A percentile compares a stretch with the other conserved stretches of the same genome.
These are phyloP conservation scores for Hololepta plana DNA, from an alignment of 2,888 invertebrate species.

Conservation along the genomic window DNA sequence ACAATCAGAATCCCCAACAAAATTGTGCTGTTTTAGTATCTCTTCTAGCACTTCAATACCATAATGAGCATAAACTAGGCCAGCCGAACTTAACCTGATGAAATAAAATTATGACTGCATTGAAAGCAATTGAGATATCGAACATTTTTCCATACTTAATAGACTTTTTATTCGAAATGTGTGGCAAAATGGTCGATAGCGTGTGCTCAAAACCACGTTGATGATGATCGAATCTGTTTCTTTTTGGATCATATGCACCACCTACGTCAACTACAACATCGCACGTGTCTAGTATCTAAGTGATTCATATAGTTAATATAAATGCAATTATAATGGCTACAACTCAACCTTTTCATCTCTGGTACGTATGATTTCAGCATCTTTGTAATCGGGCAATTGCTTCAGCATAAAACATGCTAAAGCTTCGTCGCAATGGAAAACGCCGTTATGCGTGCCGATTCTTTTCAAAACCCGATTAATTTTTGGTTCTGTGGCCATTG, in stretches of 20 bases:
- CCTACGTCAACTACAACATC: constrained; percentile 95
- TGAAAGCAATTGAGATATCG: constrained; percentile 5
- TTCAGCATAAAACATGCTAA: constrained; percentile 88
- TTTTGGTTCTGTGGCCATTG: constrained; percentile 23
- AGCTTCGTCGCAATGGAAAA: constrained; percentile 88
- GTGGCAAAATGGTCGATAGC: constrained; percentile 42
- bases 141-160: constrained; percentile 30
- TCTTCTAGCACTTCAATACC: constrained; percentile 60
- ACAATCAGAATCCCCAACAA: constrained; percentile 30
- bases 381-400: constrained; percentile 56
- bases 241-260: constrained; percentile 57
- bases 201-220: constrained; percentile 60
- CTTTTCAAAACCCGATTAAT: constrained; percentile 19
- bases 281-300: constrained; percentile 50
- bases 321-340: no score
- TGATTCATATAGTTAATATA: no score
- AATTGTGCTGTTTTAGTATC: constrained; percentile 29
- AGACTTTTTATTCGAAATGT: constrained; percentile 36
- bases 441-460: constrained; percentile 65
- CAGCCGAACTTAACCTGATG: constrained; percentile 80
- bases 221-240: constrained; percentile 83
- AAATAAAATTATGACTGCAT: constrained; percentile 1
- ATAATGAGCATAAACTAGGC: constrained; percentile 78
- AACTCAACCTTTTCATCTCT: constrained; percentile 32
- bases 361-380: constrained; percentile 62